These are phyloP conservation scores for Polyploca ridens DNA, from an alignment of 2,888 invertebrate species.

Conservation along the genomic window DNA sequence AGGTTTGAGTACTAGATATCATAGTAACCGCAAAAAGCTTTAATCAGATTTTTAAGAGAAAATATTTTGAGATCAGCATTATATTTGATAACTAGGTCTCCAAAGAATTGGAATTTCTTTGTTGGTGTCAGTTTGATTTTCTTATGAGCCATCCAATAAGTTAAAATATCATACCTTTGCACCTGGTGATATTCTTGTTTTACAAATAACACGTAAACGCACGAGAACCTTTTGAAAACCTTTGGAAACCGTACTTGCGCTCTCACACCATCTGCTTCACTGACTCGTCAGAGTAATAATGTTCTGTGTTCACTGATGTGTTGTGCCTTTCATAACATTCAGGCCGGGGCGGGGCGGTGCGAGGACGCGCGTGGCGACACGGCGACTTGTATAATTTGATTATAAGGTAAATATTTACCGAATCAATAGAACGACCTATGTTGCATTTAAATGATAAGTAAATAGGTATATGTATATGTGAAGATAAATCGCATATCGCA, in stretches of 20 bases:
- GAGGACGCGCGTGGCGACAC: neutral
- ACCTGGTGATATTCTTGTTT: neutral
- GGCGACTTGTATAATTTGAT: neutral
- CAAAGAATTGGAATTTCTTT: no score
- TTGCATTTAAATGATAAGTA: neutral
- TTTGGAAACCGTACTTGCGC: neutral
- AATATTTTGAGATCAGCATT: no score
- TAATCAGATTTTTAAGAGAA: no score
- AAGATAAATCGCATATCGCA: no score
- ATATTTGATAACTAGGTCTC: no score
- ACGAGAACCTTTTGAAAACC: neutral
- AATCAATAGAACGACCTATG: neutral
- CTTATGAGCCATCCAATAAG: neutral
- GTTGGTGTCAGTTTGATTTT: no score
- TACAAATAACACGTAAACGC: neutral
- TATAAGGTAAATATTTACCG: slow-evolving; percentile 2
- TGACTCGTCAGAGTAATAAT: no score
- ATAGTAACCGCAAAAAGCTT: no score
- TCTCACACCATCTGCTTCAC: neutral
- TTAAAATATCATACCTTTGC: neutral
- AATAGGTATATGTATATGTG: no score
- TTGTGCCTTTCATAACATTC: neutral
- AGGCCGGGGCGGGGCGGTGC: neutral
- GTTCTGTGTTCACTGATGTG: no score
- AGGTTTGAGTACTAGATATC: no score